Evolutionary conservation across 2,888 invertebrate genomes (phyloP).

Genomic region (Ectemnius lituratus): DNA sequence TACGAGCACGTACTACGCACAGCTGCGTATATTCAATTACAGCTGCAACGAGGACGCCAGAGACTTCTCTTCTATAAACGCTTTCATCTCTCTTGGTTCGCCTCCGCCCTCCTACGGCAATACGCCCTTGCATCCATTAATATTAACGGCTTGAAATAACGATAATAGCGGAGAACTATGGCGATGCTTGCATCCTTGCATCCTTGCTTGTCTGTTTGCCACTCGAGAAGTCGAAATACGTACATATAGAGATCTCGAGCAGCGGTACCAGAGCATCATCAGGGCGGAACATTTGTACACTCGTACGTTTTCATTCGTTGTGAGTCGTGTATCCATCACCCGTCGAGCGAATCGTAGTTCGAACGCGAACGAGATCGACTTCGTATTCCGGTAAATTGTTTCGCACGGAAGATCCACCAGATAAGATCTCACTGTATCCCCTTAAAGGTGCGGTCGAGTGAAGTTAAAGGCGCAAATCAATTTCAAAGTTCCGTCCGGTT

Average conservation of each 20-base stretch:
- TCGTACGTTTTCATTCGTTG: too few relatives aligned
- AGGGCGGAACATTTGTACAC: too few relatives aligned
- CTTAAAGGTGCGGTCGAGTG: too few relatives aligned
- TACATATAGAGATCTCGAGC: too few relatives aligned
- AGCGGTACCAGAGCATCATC: too few relatives aligned
- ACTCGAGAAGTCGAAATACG: too few relatives aligned
- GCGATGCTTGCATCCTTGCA: conserved; percentile 26
- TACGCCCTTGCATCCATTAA: conserved; percentile 68
- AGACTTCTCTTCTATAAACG: conserved; percentile 15
- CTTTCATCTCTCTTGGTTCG: conserved; percentile 8
- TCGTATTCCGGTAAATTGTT: too few relatives aligned
- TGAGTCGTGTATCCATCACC: too few relatives aligned
- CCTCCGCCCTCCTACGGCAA: conserved; percentile 46
- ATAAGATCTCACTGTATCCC: not conserved
- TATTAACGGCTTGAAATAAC: conserved; percentile 70
- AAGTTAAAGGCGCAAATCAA: too few relatives aligned
- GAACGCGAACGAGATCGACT: not conserved
- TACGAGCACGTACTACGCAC: conserved; percentile 67
- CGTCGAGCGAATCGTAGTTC: not conserved
- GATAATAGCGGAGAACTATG: conserved; percentile 67
- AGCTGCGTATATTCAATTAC: conserved; percentile 72
- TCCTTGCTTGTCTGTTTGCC: conserved; percentile 16
- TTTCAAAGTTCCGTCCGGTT: too few relatives aligned
- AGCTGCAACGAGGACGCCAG: conserved; percentile 48
- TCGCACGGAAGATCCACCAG: not conserved